Base-by-base conservation (phyloP, 2,888 invertebrate genomes). In the Volucella inanis region DNA sequence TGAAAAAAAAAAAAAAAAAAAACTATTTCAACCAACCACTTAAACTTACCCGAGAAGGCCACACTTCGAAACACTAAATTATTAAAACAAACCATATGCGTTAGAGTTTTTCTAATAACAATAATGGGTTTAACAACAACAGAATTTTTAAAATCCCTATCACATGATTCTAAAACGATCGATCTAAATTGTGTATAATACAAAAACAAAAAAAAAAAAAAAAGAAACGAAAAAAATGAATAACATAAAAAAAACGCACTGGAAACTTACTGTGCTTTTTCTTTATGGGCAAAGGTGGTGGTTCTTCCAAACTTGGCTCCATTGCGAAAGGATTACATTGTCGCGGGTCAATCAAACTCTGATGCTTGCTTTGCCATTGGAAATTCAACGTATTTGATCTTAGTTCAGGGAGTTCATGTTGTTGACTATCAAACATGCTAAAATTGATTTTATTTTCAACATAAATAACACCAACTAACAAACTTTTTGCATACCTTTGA, bases 31-130 rank as follows among this genome's bases (percentile, higher is more conserved):
- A 81, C 45, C 39, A 81, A 81, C 81, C 71, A 78, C 81, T 64
- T 72, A 72, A 87, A 92, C 97, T 97, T 97, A 97, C 97, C 97
- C 94, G 97, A 97, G 94, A 97, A 97, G 93, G 97, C 97, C 96
- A 97, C 97, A 94, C 96, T 97, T 95, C 97, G 97, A 96, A 97
- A 97, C 97, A 97, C 97, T 97, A 95, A 89, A 92, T 90, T 90
- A 89, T 91, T 90, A 86, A 87, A 91, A 91, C 90, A 91, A 91
- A 91, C 90, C 90, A 90, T 89, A 89, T 90, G 89, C 89, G 90
- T 91, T 91, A 91, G 90, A 90, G 90, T 90, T 89, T 90, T 91
- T 87, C 89, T 89, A 90, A 91, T 90, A 88, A 90, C 89, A 89
- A 91, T 90, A 89, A 90, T 90, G 89, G 90, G 89, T 88, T 89